A percentile compares a stretch with the other conserved stretches of the same genome.
Evolutionary conservation across 2,888 invertebrate genomes (phyloP).

Genomic region (Muscina levida): DNA sequence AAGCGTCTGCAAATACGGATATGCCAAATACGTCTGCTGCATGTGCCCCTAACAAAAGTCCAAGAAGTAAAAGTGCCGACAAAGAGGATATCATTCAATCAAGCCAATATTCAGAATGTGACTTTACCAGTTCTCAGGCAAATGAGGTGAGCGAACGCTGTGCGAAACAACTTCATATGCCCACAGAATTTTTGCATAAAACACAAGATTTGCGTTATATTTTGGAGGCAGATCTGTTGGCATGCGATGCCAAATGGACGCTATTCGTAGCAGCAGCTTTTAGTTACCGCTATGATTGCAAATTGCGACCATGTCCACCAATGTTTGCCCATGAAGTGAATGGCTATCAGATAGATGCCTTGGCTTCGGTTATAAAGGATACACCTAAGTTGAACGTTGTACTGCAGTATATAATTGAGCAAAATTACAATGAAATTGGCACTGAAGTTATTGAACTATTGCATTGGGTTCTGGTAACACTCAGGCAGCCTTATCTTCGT

Average conservation of each 20-base stretch:
- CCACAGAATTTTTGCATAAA: conserved; percentile 69
- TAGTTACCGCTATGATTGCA: conserved; percentile 88
- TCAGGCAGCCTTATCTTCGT: conserved; percentile 83
- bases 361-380: conserved; percentile 77
- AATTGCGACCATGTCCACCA: conserved; percentile 88
- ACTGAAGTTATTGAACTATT: conserved; percentile 83
- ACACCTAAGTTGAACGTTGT: conserved; percentile 78
- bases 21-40: no score
- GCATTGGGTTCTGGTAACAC: conserved; percentile 84
- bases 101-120: not conserved
- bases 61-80: no score
- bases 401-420: conserved; percentile 79
- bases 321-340: conserved; percentile 81
- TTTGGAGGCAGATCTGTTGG: conserved; percentile 82
- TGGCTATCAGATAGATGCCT: conserved; percentile 83
- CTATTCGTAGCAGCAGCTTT: conserved; percentile 88
- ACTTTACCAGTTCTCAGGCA: not conserved
- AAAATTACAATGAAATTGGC: conserved; percentile 78
- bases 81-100: no score
- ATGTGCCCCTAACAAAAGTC: no score
- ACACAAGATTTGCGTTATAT: conserved; percentile 71
- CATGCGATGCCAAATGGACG: conserved; percentile 88
- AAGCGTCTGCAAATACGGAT: no score
- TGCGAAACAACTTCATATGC: not conserved
- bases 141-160: not conserved